Evolutionary conservation across 2,797 vertebrate genomes (phyloP), one percentile per base, ranked within the genome.

Genomic region (Brachymystax lenok): DNA sequence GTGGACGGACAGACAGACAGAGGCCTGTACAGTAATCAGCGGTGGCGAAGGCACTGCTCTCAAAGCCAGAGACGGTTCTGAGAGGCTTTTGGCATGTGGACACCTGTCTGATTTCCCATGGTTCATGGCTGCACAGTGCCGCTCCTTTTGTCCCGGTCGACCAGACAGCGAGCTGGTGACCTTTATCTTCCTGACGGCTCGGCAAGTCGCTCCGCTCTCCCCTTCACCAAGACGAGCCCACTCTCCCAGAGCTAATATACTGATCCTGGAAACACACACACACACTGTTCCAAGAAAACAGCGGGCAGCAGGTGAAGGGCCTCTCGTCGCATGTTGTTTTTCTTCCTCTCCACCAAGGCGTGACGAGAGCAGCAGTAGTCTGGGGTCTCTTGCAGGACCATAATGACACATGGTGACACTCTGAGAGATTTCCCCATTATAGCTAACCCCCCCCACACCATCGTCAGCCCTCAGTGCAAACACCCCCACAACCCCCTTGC

Each of bases 241-340:
- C 73, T 73, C 82, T 88, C 75, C 83, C 77, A 80, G 59, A 81
- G 75, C 76, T 86, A 84, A 88, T 82, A 68, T 77, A 72, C 82
- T 78, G 82, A 71, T 79, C 69, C 74, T 40, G 81, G 74, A 73
- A 70, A 68, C 52, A 75, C 12, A 3, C 14, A 21, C n/a, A 7
- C 54, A 56, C 17, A 17, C 6, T 24, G 7, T 61, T 24, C n/a
- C 59, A n/a, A 17, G 40, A 66, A 5, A 81, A 81, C 71, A 21
- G 24, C 14, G 28, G 27, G 64, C 64, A 67, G 17, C 21, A 19
- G 33, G 30, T n/a, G 40, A 46, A 46, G 6, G 7, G 68, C 28
- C 16, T 17, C 64, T 33, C 28, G 5, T 33, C 21, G 3, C 27
- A 3, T 19, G 27, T 72, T 72, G 51, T 17, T 28, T 52, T 54